Evolutionary conservation across 1,140 invertebrate species (phyloP), one percentile per base, ranked within the genome.

Genomic region (Drosophila sucinea): DNA sequence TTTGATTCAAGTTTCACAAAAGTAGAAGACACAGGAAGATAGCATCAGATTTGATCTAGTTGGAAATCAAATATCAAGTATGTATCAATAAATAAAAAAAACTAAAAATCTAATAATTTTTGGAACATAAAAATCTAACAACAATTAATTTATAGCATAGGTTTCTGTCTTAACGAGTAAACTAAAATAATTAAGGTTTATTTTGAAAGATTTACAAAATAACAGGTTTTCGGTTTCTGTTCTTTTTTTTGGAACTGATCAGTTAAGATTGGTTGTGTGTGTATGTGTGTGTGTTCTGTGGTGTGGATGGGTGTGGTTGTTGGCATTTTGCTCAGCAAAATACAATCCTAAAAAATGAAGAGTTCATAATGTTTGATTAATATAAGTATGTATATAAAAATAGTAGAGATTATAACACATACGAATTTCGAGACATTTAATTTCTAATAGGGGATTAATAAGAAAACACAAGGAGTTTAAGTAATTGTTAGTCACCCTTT

Each of bases 111-210:
- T 8, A 44, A 67, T 54, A 0, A 30, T 40, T 61, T 38, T 23
- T 38, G 32, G 30, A 81, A 78, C 75, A 74, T 81, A 79, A 75
- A 77, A 85, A 85, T 81, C 69, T 81, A 85, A 90, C 78, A 89
- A 89, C 79, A 81, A 89, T 67, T 47, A 79, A 71, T 27, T 17
- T 57, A 54, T 62, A 7, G 0, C 7, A 51, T 51, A 51, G 1
- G 23, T 27, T 51, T 51, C 25, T 27, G 8, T 51, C 23, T 8
- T 51, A 51, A 51, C 8, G 2, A 27, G 1, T 51, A 58, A 47
- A 47, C n/a, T 38, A 27, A 32, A 66, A 33, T 25, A 10, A 51
- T 32, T 70, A 27, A 27, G 60, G 62, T 58, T 70, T 32, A 57
- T 61, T 44, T 62, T 62, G 25, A n/a, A 51, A 61, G 60, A 66